These are phyloP conservation scores for Chloroclysta siterata DNA, from an alignment of 2,888 invertebrate species.

Conservation along the genomic window DNA sequence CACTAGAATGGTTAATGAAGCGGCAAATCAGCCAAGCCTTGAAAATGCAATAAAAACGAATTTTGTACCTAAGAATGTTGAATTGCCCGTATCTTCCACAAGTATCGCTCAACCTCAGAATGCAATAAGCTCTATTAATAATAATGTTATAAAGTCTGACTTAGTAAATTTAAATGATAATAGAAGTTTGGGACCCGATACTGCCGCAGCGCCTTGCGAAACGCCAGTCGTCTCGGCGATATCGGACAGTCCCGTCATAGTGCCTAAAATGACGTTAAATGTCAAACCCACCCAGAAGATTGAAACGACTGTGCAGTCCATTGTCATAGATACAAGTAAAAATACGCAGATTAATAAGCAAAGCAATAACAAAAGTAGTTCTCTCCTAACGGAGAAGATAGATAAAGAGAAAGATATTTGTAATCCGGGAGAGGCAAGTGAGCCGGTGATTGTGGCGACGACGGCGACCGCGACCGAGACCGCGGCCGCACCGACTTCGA, in stretches of 20 bases:
- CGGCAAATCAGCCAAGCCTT: slow-evolving; percentile 69
- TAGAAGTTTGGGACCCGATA: slow-evolving; percentile 72
- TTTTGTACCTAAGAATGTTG: slow-evolving; percentile 62
- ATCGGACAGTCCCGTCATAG: slow-evolving; percentile 88
- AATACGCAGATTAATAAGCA: slow-evolving; percentile 61
- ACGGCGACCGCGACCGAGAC: slow-evolving; percentile 5
- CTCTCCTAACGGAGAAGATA: slow-evolving; percentile 54
- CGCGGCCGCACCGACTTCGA: slow-evolving; percentile 24
- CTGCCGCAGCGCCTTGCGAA: slow-evolving; percentile 67
- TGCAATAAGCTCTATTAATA: slow-evolving; percentile 74
- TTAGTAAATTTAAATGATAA: slow-evolving; percentile 74
- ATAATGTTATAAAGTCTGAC: slow-evolving; percentile 78
- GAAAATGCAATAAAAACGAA: slow-evolving; percentile 64
- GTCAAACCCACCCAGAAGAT: slow-evolving; percentile 72
- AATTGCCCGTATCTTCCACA: slow-evolving; percentile 60
- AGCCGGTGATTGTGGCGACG: slow-evolving; percentile 12
- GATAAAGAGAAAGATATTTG: slow-evolving; percentile 56
- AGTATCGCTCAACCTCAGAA: slow-evolving; percentile 70
- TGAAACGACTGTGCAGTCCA: slow-evolving; percentile 63
- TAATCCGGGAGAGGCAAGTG: slow-evolving; percentile 7
- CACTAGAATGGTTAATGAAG: slow-evolving; percentile 76
- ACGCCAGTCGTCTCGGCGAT: slow-evolving; percentile 90
- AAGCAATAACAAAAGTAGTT: slow-evolving; percentile 50
- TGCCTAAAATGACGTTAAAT: slow-evolving; percentile 81
- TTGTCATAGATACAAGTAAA: slow-evolving; percentile 73